Conservation (phyloP, 2,113 vertebrate species). For the Dascyllus trimaculatus region DNA sequence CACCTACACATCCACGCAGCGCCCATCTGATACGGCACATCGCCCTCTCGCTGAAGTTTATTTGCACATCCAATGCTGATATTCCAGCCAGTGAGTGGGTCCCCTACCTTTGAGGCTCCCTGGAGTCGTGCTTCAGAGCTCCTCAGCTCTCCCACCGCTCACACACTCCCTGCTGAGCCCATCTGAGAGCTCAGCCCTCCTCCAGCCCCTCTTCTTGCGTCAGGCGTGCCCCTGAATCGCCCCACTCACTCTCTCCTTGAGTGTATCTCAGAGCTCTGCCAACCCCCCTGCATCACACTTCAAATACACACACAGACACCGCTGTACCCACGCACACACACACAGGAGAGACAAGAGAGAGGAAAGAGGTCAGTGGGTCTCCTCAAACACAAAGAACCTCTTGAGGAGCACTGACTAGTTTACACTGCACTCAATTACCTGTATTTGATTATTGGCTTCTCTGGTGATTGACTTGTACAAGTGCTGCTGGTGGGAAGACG, state of each 20-base stretch:
- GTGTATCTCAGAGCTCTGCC: constrained; percentile 60
- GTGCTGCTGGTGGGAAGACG: constrained; percentile 26
- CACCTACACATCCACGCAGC: constrained; percentile 18
- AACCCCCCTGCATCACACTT: constrained; percentile 53
- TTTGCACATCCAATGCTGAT: constrained; percentile 61
- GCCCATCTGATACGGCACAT: constrained; percentile 18
- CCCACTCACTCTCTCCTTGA: constrained; percentile 63
- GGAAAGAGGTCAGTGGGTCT: constrained; percentile 66
- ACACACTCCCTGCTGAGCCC: constrained; percentile 58
- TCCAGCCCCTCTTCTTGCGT: constrained; percentile 49
- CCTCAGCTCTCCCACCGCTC: constrained; percentile 57
- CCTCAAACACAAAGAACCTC: constrained; percentile 69
- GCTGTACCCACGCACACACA: constrained; percentile 21
- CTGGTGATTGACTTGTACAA: constrained; percentile 37
- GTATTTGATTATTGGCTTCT: constrained; percentile 71
- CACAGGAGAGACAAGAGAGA: constrained; percentile 18
- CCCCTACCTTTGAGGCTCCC: constrained; percentile 54
- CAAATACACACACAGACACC: constrained; percentile 44
- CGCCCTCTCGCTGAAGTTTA: constrained; percentile 41
- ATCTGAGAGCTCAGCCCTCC: constrained; percentile 69
- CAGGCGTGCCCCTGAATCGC: constrained; percentile 69
- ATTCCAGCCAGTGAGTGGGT: constrained; percentile 52
- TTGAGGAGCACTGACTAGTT: constrained; percentile 65
- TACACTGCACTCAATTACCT: constrained; percentile 75
- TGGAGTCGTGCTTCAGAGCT: constrained; percentile 59